phyloP scores from a whole-genome alignment of 2,113 vertebrate genomes.

The Panthera tigris region DNA sequence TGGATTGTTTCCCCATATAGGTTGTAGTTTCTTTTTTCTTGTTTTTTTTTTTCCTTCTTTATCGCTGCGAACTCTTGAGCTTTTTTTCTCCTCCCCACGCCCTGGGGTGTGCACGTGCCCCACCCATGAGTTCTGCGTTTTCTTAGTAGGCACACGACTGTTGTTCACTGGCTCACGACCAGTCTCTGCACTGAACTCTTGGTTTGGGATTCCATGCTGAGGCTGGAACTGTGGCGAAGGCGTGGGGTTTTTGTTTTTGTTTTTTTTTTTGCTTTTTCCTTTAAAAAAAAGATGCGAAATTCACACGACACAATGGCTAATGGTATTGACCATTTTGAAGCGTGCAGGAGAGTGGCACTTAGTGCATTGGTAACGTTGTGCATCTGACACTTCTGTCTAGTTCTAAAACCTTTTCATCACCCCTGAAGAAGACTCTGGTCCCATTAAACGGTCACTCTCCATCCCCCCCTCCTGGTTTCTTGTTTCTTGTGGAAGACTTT shows the following conservation, averaged over 20 bases:
- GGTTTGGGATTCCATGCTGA: not conserved
- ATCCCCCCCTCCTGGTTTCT: not conserved
- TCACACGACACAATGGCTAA: not conserved
- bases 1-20: not conserved
- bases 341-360: not conserved
- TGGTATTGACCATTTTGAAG: not conserved
- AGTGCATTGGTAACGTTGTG: not conserved
- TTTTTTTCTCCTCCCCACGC: fast-evolving
- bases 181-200: not conserved
- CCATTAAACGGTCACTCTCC: too few relatives aligned
- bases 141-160: not conserved
- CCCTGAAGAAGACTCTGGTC: not conserved
- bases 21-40: not conserved
- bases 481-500: not conserved
- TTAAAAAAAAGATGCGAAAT: not conserved
- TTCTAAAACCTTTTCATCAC: not conserved
- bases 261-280: not conserved
- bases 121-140: not conserved
- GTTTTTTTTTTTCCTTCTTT: not conserved
- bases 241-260: not conserved
- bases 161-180: not conserved
- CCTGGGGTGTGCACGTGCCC: not conserved
- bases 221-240: not conserved
- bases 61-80: not conserved
- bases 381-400: not conserved